Evolutionary conservation across 2,888 invertebrate genomes (phyloP).

Genomic region (Aelia acuminata): DNA sequence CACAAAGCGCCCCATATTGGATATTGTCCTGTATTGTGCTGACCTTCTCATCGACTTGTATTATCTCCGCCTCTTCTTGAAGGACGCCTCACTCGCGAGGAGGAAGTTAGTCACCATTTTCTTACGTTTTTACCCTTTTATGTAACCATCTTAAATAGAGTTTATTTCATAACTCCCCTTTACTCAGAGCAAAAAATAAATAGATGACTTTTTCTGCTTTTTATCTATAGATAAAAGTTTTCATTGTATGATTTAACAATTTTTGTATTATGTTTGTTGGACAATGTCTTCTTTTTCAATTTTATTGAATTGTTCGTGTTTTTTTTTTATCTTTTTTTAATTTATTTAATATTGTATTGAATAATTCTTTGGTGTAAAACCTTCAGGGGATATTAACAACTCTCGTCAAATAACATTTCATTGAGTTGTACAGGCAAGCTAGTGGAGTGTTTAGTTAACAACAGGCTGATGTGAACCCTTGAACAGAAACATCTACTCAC

Average conservation of each 20-base stretch:
- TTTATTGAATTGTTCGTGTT: not conserved
- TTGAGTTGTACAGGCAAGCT: too few species aligned
- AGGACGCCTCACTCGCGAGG: not conserved
- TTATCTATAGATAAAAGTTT: not conserved
- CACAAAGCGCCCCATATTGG: not conserved
- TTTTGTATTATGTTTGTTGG: not conserved
- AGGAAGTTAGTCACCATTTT: conserved; percentile 13
- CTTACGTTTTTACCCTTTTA: conserved; percentile 10
- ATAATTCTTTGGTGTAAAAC: too few species aligned
- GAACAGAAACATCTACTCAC: too few species aligned
- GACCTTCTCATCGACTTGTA: conserved; percentile 1
- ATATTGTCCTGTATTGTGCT: conserved; percentile 43
- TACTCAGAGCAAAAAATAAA: not conserved
- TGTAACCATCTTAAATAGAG: not conserved
- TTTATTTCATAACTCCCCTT: not conserved
- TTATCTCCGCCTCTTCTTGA: not conserved
- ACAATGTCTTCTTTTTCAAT: not conserved
- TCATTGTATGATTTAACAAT: not conserved
- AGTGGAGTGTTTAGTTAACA: too few species aligned
- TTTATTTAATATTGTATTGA: not conserved
- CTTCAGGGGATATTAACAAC: too few species aligned
- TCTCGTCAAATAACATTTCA: too few species aligned
- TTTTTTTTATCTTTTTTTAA: not conserved
- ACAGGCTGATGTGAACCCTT: too few species aligned
- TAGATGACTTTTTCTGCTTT: not conserved